Base-by-base conservation (phyloP, 2,797 vertebrate genomes). In the Argya squamiceps region DNA sequence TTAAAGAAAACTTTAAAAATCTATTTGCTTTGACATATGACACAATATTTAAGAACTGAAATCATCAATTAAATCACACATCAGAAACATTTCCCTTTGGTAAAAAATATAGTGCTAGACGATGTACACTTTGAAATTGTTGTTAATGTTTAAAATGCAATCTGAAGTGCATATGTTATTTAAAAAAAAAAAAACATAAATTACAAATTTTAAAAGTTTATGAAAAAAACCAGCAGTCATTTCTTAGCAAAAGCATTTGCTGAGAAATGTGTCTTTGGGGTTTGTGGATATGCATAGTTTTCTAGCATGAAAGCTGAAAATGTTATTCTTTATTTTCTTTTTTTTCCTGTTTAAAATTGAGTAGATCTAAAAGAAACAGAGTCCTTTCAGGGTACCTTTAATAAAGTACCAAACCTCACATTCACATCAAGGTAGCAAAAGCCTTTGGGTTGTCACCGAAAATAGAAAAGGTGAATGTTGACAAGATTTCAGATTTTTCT, bases 391-490 rank as follows among this genome's bases (percentile, higher is more conserved):
- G 92, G 86, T 92, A 85, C 94, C 79, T 92, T 70, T 84, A 92
- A 85, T 95, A 94, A 96, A 96, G 94, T 73, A 82, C 52, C 50
- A 78, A 95, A 94, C 84, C 53, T 20, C 56, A 93, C 50, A 32
- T 8, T 27, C 29, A 18, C 47, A 6, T 15, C 67, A 92, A 96
- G 70, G 92, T 90, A 85, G 92, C 55, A 50, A 97, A 95, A 97
- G 89, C 77, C 90, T 96, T 95, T 92, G 69, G 84, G 59, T 96
- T 97, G 79, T 96, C 96, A 88, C 95, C 96, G 96, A 96, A 97
- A 98, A 97, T 97, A 97, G 97, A 81, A 97, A 97, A 98, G 96
- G 96, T 98, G 97, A 98, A 97, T 16, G 13, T 65, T 97, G 96
- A 97, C 94, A 86, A 95, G 96, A 97, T 97, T 97, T 97, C 84